Conservation (phyloP, 2,113 vertebrate species). For the Mobula birostris region DNA sequence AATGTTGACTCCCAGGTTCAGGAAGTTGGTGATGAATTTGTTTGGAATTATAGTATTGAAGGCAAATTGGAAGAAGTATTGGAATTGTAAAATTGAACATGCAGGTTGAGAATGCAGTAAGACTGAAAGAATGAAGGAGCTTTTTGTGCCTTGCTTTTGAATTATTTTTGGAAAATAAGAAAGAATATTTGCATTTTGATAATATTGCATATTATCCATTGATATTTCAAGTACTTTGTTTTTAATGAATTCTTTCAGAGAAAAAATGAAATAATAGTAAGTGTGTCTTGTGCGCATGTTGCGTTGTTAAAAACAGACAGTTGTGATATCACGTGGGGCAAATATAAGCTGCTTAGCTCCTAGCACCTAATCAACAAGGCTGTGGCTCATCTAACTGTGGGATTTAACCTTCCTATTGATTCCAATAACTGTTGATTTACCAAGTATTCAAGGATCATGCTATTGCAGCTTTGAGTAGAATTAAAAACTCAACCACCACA, state of each 20-base stretch:
- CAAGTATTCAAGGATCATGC: too few relatives aligned
- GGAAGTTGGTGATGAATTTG: too few relatives aligned
- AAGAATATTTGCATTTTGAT: background rate
- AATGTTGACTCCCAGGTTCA: too few relatives aligned
- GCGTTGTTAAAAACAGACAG: background rate
- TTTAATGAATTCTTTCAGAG: background rate
- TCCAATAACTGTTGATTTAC: too few relatives aligned
- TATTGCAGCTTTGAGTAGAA: too few relatives aligned
- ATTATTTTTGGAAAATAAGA: background rate
- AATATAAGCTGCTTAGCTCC: too few relatives aligned
- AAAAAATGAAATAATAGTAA: background rate
- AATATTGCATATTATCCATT: background rate
- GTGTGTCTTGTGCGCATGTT: background rate
- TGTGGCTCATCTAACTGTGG: too few relatives aligned
- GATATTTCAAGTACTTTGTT: background rate
- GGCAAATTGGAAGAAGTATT: too few relatives aligned
- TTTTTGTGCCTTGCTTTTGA: background rate
- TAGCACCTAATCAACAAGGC: too few relatives aligned
- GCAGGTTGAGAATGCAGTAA: background rate
- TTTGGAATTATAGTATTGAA: too few relatives aligned
- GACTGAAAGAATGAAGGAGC: background rate
- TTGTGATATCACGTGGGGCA: background rate
- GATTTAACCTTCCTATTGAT: too few relatives aligned
- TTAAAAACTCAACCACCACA: too few relatives aligned
- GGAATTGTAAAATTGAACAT: background rate